Evolutionary conservation across 2,113 vertebrate genomes (phyloP).

Genomic region (Orycteropus afer): DNA sequence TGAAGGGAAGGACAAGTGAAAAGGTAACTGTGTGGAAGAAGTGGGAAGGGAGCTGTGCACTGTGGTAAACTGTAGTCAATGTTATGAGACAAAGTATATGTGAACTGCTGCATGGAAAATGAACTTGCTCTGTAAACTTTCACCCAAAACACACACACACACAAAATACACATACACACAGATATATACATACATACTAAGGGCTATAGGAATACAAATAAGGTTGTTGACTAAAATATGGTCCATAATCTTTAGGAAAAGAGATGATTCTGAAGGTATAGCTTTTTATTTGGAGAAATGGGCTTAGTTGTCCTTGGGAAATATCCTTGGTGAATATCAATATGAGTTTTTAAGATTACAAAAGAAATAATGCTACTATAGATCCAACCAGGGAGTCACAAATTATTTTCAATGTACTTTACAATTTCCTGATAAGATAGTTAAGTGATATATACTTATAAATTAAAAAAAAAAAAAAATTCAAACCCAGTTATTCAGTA

Average conservation of each 20-base stretch:
- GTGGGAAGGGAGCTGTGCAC: too few relatives aligned
- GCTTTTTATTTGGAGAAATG: neutral
- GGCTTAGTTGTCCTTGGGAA: neutral
- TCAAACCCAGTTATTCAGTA: neutral
- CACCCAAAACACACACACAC: too few relatives aligned
- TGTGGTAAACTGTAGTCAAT: too few relatives aligned
- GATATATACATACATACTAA: too few relatives aligned
- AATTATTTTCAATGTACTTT: neutral
- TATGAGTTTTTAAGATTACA: neutral
- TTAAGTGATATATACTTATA: neutral
- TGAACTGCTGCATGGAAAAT: too few relatives aligned
- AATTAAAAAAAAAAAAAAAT: neutral
- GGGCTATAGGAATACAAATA: neutral
- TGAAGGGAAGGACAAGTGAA: too few relatives aligned
- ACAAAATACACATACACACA: too few relatives aligned
- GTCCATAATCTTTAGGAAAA: neutral
- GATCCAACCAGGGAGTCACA: neutral
- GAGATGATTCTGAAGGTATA: neutral
- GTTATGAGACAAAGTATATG: too few relatives aligned
- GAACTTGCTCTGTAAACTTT: too few relatives aligned
- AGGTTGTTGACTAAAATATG: neutral
- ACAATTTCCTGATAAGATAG: neutral
- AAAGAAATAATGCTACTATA: neutral
- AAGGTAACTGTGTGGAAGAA: too few relatives aligned
- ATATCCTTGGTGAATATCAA: neutral